Percentiles rank a stretch among this genome's conserved stretches.
Evolutionary conservation across 2,888 invertebrate species (phyloP).

Genomic region (Hirtodrosophila histrioides): DNA sequence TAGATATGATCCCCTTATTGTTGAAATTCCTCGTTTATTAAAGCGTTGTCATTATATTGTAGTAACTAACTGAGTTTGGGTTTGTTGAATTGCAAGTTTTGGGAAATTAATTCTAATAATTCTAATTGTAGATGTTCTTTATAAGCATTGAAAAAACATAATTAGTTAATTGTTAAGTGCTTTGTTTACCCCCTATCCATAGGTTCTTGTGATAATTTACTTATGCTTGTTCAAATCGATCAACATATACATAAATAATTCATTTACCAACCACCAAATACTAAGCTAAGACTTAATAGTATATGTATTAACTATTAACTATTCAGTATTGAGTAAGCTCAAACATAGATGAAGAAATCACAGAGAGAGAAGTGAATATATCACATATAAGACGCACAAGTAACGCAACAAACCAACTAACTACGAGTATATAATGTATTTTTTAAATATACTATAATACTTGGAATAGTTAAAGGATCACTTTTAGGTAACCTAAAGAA

Average conservation of each 20-base stretch:
- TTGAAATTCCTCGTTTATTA: slow-evolving; percentile 32
- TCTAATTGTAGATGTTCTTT: slow-evolving; percentile 20
- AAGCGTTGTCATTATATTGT: background rate
- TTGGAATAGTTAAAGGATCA: slow-evolving; percentile 20
- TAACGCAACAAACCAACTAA: slow-evolving; percentile 26
- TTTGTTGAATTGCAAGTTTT: slow-evolving; percentile 52
- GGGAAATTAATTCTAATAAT: slow-evolving; percentile 19
- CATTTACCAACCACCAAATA: slow-evolving; percentile 11
- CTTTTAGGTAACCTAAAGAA: slow-evolving; percentile 20
- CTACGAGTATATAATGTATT: slow-evolving; percentile 40
- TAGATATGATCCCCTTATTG: slow-evolving; percentile 31
- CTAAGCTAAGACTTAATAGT: slow-evolving; percentile 36
- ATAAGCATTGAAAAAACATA: slow-evolving; percentile 22
- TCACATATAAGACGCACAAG: slow-evolving; percentile 6
- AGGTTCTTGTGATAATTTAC: slow-evolving; percentile 56
- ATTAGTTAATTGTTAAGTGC: slow-evolving; percentile 42
- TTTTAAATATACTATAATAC: slow-evolving; percentile 29
- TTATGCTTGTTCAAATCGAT: slow-evolving; percentile 38
- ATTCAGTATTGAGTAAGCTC: slow-evolving; percentile 50
- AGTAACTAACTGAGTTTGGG: slow-evolving; percentile 21
- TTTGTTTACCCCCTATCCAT: slow-evolving; percentile 32
- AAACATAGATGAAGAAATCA: slow-evolving; percentile 51
- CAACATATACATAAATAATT: slow-evolving; percentile 7
- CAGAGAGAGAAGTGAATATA: background rate
- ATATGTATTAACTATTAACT: slow-evolving; percentile 22